Base-by-base conservation (phyloP, 2,113 vertebrate species). In the Seriola quinqueradiata region DNA sequence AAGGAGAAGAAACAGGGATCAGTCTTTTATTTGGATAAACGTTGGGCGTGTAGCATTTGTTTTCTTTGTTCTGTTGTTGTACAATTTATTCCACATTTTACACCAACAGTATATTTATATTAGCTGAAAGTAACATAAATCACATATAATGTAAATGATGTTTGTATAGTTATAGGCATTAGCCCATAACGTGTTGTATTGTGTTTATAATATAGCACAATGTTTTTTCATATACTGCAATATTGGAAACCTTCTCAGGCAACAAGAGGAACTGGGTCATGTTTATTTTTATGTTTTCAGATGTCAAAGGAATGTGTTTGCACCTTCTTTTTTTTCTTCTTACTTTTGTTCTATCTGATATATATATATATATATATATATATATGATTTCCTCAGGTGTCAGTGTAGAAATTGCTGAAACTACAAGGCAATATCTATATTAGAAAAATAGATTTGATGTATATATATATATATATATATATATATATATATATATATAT, bases 201-300 rank as follows among this genome's bases (percentile, higher is more conserved):
- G 34, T 65, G 40, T 58, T 65, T 25, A 38, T 42, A 19, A 21
- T 63, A 36, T 17, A 11, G 2, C 13, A 13, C 8, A 63, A 44
- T 64, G n/a, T 71, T 68, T 76, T 28, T 4, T 68, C 66, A 78
- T 50, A 32, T 23, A 34, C 4, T 58, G 44, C 44, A 60, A 65
- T 40, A 70, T 65, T 77, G 28, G 46, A 36, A 69, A n/a, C 64
- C 7, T 77, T 79, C 25, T 46, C 60, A 52, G 46, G 57, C 73
- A 75, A 50, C 77, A 67, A 63, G 14, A 76, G 79, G 70, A 86
- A 82, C 46, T 87, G 72, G 83, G 80, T 79, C 87, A 71, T 75
- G 70, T 71, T 80, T 84, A 42, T 70, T 82, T 83, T 46, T 60
- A 12, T 55, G 42, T 40, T 23, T 71, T 68, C 70, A 63, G 46